Conservation (phyloP, 2,888 invertebrate genomes). For the Dendrolimus houi region DNA sequence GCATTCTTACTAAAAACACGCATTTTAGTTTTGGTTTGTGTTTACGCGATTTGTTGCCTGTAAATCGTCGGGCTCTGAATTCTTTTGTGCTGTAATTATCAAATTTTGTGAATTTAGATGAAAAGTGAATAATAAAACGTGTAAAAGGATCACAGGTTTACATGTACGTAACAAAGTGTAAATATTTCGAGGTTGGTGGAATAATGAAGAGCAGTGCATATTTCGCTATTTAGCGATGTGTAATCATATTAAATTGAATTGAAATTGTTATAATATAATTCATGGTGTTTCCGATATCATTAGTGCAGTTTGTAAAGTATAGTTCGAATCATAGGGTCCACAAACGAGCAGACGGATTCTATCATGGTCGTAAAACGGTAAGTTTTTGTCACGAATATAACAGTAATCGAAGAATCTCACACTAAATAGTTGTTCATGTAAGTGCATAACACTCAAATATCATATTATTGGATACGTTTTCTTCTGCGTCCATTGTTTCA, state of each 20-base stretch:
- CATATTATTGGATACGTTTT: not conserved
- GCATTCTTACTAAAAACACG: constrained; percentile 27
- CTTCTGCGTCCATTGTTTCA: not conserved
- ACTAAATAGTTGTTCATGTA: too few relatives aligned
- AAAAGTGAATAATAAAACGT: constrained; percentile 18
- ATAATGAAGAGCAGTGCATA: constrained; percentile 61
- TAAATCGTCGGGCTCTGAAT: constrained; percentile 20
- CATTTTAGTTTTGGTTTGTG: constrained; percentile 53
- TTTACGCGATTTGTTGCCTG: constrained; percentile 42
- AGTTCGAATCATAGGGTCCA: constrained; percentile 75
- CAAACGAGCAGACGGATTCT: constrained; percentile 74
- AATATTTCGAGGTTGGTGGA: constrained; percentile 47
- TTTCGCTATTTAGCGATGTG: constrained; percentile 72
- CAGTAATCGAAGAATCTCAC: too few relatives aligned
- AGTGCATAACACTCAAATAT: too few relatives aligned
- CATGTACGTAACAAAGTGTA: constrained; percentile 56
- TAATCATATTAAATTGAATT: constrained; percentile 61
- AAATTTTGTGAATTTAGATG: constrained; percentile 17
- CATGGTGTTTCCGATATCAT: constrained; percentile 66
- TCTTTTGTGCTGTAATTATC: constrained; percentile 16
- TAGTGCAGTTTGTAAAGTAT: constrained; percentile 62
- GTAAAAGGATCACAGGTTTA: constrained; percentile 21
- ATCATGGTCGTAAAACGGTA: constrained; percentile 77
- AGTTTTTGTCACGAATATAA: constrained; percentile 27
- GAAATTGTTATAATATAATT: constrained; percentile 64